These are phyloP conservation scores for Hemibagrus guttatus DNA, from an alignment of 2,797 vertebrate species.

Conservation along the genomic window DNA sequence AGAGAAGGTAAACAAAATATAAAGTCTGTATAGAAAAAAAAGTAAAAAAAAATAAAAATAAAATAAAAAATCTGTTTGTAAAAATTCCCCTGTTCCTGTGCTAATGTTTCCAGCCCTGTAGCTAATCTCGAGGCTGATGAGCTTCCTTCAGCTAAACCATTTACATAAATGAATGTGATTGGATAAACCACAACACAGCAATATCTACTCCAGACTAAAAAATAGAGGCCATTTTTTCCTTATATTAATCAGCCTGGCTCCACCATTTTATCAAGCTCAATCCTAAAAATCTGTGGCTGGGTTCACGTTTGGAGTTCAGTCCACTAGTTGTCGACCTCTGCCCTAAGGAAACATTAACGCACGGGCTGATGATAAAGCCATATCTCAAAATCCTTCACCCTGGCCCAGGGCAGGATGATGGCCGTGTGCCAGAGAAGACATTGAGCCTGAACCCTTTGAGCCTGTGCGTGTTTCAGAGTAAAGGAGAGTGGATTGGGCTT, in stretches of 20 bases:
- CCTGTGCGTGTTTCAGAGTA: constrained; percentile 44
- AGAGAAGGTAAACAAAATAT: neutral
- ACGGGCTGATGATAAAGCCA: constrained; percentile 39
- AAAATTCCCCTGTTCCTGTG: neutral
- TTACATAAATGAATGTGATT: neutral
- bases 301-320: neutral
- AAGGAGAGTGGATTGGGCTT: constrained; percentile 51
- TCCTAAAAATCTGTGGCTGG: neutral
- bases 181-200: neutral
- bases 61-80: neutral
- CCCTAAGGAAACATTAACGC: constrained; percentile 38
- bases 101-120: neutral
- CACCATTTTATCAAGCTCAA: neutral
- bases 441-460: constrained; percentile 53
- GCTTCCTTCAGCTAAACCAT: neutral
- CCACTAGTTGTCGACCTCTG: neutral
- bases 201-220: neutral
- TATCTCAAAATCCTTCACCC: constrained; percentile 49
- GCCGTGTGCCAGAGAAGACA: constrained; percentile 42
- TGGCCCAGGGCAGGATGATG: constrained; percentile 29
- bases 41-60: too few species aligned
- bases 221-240: neutral
- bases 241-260: too few species aligned
- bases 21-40: neutral
- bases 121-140: neutral